These are phyloP conservation scores for Eupithecia subfuscata DNA, from an alignment of 2,888 invertebrate genomes.

Conservation along the genomic window DNA sequence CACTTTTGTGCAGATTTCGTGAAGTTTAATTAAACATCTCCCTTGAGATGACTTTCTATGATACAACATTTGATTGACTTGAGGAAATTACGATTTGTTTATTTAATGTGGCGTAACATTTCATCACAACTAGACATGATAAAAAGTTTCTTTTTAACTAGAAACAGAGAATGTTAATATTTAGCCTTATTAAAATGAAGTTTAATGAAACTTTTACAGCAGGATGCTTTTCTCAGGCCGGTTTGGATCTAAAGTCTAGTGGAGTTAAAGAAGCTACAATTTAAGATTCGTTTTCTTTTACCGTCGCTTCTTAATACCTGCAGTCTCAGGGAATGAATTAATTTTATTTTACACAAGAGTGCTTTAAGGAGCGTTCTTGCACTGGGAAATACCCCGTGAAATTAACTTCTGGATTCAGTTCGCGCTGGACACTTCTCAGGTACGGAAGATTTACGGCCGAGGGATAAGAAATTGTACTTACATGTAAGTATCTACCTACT, in stretches of 20 bases:
- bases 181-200: not conserved
- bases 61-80: slow-evolving; percentile 67
- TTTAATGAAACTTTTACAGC: not conserved
- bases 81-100: slow-evolving; percentile 62
- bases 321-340: slow-evolving; percentile 65
- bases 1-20: slow-evolving; percentile 66
- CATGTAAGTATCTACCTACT: slow-evolving; percentile 49
- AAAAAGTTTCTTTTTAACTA: not conserved
- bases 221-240: not conserved
- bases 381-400: slow-evolving; percentile 78
- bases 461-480: slow-evolving; percentile 52
- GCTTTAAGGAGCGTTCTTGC: slow-evolving; percentile 67
- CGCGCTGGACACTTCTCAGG: slow-evolving; percentile 77
- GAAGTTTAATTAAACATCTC: slow-evolving; percentile 72
- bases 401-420: slow-evolving; percentile 77
- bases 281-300: slow-evolving; percentile 43
- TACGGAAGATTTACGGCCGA: slow-evolving; percentile 70
- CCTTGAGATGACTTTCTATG: slow-evolving; percentile 52
- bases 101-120: slow-evolving; percentile 10
- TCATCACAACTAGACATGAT: not conserved
- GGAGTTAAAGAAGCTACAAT: slow-evolving; percentile 25
- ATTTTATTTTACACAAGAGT: slow-evolving; percentile 75
- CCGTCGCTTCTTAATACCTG: slow-evolving; percentile 52
- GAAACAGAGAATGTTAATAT: not conserved
- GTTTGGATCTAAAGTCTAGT: not conserved